Base-by-base conservation (phyloP, 2,113 vertebrate genomes). In the Phocoena phocoena region DNA sequence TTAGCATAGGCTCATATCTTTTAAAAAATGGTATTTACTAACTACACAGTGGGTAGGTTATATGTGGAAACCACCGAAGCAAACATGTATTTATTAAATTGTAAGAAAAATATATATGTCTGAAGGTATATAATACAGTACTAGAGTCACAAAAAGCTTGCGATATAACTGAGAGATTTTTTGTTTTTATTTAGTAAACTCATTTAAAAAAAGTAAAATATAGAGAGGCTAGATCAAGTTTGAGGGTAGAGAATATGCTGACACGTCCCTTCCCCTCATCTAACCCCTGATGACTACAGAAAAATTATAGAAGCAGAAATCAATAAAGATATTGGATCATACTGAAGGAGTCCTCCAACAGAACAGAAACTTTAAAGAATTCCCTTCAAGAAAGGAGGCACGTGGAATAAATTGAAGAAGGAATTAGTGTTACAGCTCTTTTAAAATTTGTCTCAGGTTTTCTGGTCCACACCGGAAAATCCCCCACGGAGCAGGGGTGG, bases 171-270 rank as follows among this genome's bases (percentile, higher is more conserved):
- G 33, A 76, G 14, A 73, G 47, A 80, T 47, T 41, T 44, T n/a
- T 38, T 38, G 17, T n/a, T 63, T 93, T 89, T 70, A 88, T 70
- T 95, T 94, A 86, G 14, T 79, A 89, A 82, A 92, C 8, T 63
- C 33, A 58, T 55, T 79, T 53, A 6, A 53, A 83, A 80, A 93
- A 90, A 81, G 31, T 67, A 87, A 92, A 93, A 68, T 58, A 33
- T 83, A 31, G 31, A 79, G 53, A 77, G 53, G 36, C 2, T 82
- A 13, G 60, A 73, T 65, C 44, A 83, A 90, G 47, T 90, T 0
- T 25, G 38, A 88, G 26, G 55, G 36, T 25, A 74, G 31, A 89
- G 38, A 47, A 47, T 15, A 76, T 9, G 7, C 55, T 71, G 83
- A 81, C 9, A 81, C 33, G 83, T 25, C 44, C 36, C 47, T 89